Conservation (phyloP, 2,113 vertebrate species). For the Rhynchomys soricoides region DNA sequence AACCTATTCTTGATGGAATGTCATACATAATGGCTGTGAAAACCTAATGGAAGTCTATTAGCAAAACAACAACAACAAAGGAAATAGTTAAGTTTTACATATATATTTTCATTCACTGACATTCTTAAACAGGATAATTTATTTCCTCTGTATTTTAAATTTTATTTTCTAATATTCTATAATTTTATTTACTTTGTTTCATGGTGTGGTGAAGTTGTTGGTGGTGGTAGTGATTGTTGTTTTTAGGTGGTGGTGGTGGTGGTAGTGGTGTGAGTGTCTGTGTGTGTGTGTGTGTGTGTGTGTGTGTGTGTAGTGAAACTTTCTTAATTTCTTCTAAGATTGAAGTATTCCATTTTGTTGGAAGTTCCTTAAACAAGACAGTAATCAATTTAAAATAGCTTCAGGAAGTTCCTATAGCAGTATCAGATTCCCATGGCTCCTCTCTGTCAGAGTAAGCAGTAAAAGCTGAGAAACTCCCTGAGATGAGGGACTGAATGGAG, state of each 20-base stretch:
- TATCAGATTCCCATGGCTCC: background rate
- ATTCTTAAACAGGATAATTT: constrained; percentile 65
- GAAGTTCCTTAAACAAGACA: background rate
- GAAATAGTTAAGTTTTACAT: constrained; percentile 60
- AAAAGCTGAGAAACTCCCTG: background rate
- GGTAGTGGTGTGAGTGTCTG: background rate
- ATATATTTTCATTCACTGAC: constrained; percentile 63
- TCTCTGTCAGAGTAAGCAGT: background rate
- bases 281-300: background rate
- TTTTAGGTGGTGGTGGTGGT: no score
- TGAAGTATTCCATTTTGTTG: background rate
- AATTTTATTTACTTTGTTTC: background rate
- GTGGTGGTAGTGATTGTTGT: no score
- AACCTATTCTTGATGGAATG: background rate
- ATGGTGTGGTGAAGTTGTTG: no score
- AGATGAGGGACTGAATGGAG: background rate
- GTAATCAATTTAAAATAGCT: background rate
- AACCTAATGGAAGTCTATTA: background rate
- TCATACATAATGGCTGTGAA: background rate
- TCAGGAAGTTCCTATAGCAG: background rate
- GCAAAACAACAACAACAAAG: background rate
- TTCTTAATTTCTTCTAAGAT: background rate
- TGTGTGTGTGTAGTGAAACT: background rate
- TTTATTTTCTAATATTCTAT: background rate
- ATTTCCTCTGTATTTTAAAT: constrained; percentile 70